Conservation (phyloP, 2,113 vertebrate species). For the Rissa tridactyla region DNA sequence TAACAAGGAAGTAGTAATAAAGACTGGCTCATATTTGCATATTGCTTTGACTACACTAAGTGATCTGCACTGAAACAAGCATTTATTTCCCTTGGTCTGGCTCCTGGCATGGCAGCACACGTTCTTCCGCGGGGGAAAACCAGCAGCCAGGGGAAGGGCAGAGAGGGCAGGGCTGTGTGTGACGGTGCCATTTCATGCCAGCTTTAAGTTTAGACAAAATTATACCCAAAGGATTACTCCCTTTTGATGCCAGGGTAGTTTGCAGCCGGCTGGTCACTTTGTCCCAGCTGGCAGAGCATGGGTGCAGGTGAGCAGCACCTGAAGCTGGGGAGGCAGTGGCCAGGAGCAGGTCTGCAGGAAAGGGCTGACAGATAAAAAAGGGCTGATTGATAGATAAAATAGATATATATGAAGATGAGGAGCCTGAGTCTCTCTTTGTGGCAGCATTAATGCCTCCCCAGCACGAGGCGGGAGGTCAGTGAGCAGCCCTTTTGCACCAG, state of each 20-base stretch:
- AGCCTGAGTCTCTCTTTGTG: background rate
- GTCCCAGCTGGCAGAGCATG: background rate
- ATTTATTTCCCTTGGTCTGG: background rate
- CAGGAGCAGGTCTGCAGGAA: background rate
- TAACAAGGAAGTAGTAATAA: background rate
- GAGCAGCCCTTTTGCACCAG: rapidly evolving
- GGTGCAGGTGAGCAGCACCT: background rate
- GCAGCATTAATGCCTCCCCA: rapidly evolving
- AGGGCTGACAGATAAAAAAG: background rate
- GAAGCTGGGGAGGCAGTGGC: background rate
- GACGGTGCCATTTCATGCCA: background rate
- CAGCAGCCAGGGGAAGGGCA: background rate
- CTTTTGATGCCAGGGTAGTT: background rate
- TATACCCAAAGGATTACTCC: background rate
- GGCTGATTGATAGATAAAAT: background rate
- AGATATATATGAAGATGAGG: rapidly evolving
- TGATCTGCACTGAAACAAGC: background rate
- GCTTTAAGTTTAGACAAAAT: background rate
- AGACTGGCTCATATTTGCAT: background rate
- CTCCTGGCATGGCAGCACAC: background rate
- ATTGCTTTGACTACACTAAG: background rate
- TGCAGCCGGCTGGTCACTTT: background rate
- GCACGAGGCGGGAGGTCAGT: rapidly evolving
- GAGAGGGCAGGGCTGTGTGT: background rate
- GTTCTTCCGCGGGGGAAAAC: background rate